Evolutionary conservation across 2,113 vertebrate species (phyloP).

Genomic region (Phyllopteryx taeniolatus): DNA sequence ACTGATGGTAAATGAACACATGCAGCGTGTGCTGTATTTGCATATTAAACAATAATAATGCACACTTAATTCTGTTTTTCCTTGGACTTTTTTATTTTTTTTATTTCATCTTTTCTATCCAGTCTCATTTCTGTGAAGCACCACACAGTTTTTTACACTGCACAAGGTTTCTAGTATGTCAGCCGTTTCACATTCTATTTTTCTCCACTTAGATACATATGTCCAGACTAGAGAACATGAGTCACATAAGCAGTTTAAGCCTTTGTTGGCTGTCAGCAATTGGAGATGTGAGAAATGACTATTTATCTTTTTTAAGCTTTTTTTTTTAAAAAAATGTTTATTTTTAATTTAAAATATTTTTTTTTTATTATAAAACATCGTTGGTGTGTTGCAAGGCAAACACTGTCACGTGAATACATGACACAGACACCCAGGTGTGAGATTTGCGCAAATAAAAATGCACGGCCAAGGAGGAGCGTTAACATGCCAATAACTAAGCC

Average conservation of each 20-base stretch:
- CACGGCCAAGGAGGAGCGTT: neutral
- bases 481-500: slow-evolving; percentile 2
- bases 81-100: neutral
- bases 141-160: neutral
- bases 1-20: neutral
- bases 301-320: neutral
- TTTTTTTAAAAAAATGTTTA: neutral
- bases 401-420: neutral
- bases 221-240: neutral
- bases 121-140: neutral
- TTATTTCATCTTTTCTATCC: neutral
- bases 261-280: neutral
- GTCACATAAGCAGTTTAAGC: neutral
- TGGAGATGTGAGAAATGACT: slow-evolving; percentile 4
- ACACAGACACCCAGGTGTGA: neutral
- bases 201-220: neutral
- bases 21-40: neutral
- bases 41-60: neutral
- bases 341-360: neutral
- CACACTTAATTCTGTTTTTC: neutral
- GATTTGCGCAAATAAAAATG: neutral
- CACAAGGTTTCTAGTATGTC: neutral
- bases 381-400: neutral
- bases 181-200: neutral
- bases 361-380: neutral